A percentile compares a stretch with the other conserved stretches of the same genome.
Conservation (phyloP, 2,888 invertebrate species). For the Leptopilina myrica region DNA sequence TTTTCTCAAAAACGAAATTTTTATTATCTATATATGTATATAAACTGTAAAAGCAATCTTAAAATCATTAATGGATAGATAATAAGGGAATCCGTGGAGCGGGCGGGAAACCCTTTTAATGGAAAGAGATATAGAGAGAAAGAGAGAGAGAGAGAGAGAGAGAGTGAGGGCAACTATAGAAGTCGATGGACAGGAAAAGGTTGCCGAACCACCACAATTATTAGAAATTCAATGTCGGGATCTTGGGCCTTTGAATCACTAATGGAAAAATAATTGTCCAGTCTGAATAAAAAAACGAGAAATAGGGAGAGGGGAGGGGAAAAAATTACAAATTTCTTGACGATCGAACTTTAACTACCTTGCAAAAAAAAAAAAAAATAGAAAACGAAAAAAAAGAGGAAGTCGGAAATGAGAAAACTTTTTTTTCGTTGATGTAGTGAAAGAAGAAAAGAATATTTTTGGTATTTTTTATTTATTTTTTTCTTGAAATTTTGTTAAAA, state of each 20-base stretch:
- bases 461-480: too few species aligned
- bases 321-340: slow-evolving; percentile 52
- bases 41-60: slow-evolving; percentile 19
- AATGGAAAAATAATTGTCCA: slow-evolving; percentile 70
- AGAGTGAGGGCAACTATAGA: slow-evolving; percentile 62
- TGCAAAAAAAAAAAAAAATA: slow-evolving; percentile 23
- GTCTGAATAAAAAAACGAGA: slow-evolving; percentile 41
- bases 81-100: slow-evolving; percentile 1
- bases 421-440: not conserved
- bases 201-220: slow-evolving; percentile 60
- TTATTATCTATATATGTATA: not conserved
- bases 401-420: slow-evolving; percentile 26
- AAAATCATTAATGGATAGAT: slow-evolving; percentile 35
- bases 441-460: not conserved
- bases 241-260: slow-evolving; percentile 55
- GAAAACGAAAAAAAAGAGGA: not conserved
- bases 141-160: slow-evolving; percentile 43
- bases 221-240: slow-evolving; percentile 63
- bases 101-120: slow-evolving; percentile 61
- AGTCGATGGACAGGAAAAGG: slow-evolving; percentile 53
- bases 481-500: too few species aligned
- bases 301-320: not conserved
- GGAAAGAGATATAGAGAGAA: slow-evolving; percentile 41
- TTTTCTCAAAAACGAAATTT: not conserved
- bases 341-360: slow-evolving; percentile 44